Percentiles rank a stretch among this genome's conserved stretches.
Conservation (phyloP, 2,113 vertebrate species). For the Rynchops niger region DNA sequence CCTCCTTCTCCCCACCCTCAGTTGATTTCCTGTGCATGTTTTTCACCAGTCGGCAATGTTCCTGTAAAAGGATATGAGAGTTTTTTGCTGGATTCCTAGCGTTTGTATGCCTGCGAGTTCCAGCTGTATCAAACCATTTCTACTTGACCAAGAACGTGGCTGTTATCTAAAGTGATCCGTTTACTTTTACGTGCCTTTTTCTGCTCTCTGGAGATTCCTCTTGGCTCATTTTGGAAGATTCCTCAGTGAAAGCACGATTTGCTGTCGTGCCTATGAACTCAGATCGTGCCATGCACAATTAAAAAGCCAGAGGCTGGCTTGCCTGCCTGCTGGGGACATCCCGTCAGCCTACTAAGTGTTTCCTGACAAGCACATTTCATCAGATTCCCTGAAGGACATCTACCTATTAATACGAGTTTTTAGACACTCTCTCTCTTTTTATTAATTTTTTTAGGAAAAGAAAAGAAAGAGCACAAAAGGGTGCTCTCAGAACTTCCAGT, state of each 20-base stretch:
- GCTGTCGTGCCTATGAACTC: neutral
- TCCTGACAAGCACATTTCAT: neutral
- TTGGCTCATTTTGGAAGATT: slow-evolving; percentile 11
- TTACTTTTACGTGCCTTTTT: slow-evolving; percentile 15
- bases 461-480: neutral
- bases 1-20: neutral
- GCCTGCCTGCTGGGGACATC: neutral
- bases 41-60: neutral
- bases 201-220: neutral
- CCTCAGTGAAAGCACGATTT: neutral
- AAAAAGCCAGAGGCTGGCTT: neutral
- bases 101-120: neutral
- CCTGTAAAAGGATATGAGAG: neutral
- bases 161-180: neutral
- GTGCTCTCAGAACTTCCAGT: neutral
- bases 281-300: neutral
- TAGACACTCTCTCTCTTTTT: neutral
- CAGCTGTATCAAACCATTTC: neutral
- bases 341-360: neutral
- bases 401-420: neutral
- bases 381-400: neutral
- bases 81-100: neutral
- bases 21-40: neutral
- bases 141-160: neutral
- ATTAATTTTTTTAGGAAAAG: neutral